These are phyloP conservation scores for Reticulitermes speratus DNA, from an alignment of 1,140 invertebrate genomes.

Conservation along the genomic window DNA sequence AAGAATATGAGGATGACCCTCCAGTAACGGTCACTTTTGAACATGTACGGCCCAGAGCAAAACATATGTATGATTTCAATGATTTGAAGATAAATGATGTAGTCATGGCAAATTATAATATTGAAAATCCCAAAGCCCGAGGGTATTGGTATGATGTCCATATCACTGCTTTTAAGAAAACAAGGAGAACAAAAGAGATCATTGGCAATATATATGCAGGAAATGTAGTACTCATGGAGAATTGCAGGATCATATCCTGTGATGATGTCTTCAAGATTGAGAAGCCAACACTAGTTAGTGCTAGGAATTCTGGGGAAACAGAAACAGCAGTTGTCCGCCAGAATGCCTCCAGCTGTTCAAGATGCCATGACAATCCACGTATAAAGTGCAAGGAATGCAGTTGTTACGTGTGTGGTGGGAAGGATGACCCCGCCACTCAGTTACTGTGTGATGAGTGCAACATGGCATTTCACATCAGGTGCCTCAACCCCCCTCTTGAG, in stretches of 20 bases:
- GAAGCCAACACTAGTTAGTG: conserved; percentile 47
- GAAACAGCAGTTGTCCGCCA: conserved; percentile 40
- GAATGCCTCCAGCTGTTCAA: conserved; percentile 55
- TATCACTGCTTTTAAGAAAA: conserved; percentile 47
- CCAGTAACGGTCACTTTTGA: conserved; percentile 49
- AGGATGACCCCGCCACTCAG: conserved; percentile 68
- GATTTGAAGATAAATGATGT: conserved; percentile 60
- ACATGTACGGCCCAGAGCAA: conserved; percentile 67
- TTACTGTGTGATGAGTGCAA: conserved; percentile 78
- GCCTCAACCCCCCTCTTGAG: conserved; percentile 63
- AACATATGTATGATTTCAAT: conserved; percentile 53
- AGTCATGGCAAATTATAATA: conserved; percentile 77
- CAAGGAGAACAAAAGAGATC: conserved; percentile 34
- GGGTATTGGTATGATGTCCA: conserved; percentile 75
- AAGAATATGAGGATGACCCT: conserved; percentile 47
- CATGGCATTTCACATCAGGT: conserved; percentile 64
- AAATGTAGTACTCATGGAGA: conserved; percentile 47
- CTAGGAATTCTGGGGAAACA: conserved; percentile 44
- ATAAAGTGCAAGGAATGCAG: conserved; percentile 73
- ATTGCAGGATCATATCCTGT: conserved; percentile 57
- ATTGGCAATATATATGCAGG: conserved; percentile 21
- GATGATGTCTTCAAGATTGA: conserved; percentile 65
- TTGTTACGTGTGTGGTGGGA: conserved; percentile 70
- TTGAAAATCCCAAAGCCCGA: conserved; percentile 64
- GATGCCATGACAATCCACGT: conserved; percentile 66